Evolutionary conservation across 2,797 vertebrate species (phyloP).

Genomic region (Xenentodon cancila): DNA sequence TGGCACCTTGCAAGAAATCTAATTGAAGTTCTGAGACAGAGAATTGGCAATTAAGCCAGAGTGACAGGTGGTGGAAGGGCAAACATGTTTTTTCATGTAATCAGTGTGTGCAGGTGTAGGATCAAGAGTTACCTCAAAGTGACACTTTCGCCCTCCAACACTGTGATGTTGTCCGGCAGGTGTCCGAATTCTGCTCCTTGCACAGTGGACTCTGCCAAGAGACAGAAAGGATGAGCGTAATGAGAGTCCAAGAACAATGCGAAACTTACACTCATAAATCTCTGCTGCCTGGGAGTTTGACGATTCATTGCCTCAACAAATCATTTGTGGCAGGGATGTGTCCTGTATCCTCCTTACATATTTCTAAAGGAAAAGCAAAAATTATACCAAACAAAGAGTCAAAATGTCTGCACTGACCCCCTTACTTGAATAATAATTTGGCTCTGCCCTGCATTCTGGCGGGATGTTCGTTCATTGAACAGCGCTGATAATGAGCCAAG

Average conservation of each 20-base stretch:
- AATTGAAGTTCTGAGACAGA: slow-evolving; percentile 55
- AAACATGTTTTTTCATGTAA: slow-evolving; percentile 66
- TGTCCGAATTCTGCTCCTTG: slow-evolving; percentile 86
- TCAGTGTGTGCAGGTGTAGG: slow-evolving; percentile 67
- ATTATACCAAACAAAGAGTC: slow-evolving; percentile 67
- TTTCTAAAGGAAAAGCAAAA: slow-evolving; percentile 70
- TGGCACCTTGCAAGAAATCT: slow-evolving; percentile 30
- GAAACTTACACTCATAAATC: slow-evolving; percentile 56
- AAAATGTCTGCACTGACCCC: slow-evolving; percentile 74
- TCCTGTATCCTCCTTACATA: slow-evolving; percentile 60
- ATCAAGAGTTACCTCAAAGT: slow-evolving; percentile 86
- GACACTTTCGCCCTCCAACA: slow-evolving; percentile 90
- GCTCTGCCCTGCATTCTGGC: slow-evolving; percentile 68
- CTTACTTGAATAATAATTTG: slow-evolving; percentile 82
- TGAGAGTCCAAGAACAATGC: slow-evolving; percentile 60
- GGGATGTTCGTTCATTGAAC: slow-evolving; percentile 73
- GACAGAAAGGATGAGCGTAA: slow-evolving; percentile 51
- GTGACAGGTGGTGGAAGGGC: slow-evolving; percentile 42
- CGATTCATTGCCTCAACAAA: slow-evolving; percentile 39
- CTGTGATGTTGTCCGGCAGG: slow-evolving; percentile 92
- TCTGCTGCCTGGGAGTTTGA: slow-evolving; percentile 30
- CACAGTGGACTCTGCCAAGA: slow-evolving; percentile 82
- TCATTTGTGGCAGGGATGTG: slow-evolving; percentile 32
- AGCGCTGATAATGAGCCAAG: slow-evolving; percentile 84
- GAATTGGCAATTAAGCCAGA: slow-evolving; percentile 48